Conservation (phyloP, 2,113 vertebrate species). For the Ceyx margarethae region DNA sequence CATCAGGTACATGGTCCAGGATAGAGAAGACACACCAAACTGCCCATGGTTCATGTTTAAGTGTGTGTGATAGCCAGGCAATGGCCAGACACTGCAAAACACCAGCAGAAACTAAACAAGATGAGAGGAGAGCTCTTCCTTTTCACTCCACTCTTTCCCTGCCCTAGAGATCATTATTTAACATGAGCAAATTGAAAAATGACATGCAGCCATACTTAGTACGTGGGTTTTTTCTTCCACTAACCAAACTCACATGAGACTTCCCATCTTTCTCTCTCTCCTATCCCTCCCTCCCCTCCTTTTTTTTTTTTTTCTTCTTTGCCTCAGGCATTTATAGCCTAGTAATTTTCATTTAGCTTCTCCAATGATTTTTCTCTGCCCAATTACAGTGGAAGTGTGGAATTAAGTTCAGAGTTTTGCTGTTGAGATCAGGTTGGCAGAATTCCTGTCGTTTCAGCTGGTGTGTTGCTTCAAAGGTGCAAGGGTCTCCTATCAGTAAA, state of each 20-base stretch:
- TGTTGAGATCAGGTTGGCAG: background rate
- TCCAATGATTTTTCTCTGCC: conserved; percentile 72
- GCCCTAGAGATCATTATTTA: conserved; percentile 56
- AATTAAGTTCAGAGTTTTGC: background rate
- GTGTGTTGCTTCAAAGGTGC: background rate
- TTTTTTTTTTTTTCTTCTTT: conserved; percentile 54
- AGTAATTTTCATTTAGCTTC: conserved; percentile 83
- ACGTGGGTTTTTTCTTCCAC: conserved; percentile 61
- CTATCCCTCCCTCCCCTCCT: background rate
- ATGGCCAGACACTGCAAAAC: background rate
- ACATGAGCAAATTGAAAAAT: conserved; percentile 63
- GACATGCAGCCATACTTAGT: conserved; percentile 76
- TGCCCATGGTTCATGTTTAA: conserved; percentile 72
- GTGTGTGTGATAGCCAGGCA: background rate
- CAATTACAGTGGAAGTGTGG: conserved; percentile 13
- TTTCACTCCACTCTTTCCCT: background rate
- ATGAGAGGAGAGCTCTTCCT: background rate
- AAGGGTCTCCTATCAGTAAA: background rate
- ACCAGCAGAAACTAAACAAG: background rate
- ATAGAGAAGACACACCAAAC: conserved; percentile 64
- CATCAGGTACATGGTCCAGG: conserved; percentile 82
- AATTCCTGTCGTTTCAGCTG: background rate
- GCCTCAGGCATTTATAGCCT: conserved; percentile 82
- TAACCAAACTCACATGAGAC: conserved; percentile 84
- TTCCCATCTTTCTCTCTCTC: conserved; percentile 40